Conservation (phyloP, 2,888 invertebrate genomes). For the Dryocosmus kuriphilus region DNA sequence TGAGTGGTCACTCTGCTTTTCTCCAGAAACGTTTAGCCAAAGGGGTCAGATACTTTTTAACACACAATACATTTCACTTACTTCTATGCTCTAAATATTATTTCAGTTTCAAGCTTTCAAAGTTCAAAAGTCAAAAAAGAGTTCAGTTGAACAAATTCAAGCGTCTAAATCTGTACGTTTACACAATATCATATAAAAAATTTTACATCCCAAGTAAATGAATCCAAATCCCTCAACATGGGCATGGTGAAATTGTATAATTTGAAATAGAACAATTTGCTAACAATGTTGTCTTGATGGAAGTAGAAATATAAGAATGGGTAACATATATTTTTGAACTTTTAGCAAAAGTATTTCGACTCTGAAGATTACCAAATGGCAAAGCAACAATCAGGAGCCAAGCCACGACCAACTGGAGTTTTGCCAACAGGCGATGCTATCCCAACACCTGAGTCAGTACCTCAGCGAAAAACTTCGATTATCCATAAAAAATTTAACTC, state of each 20-base stretch:
- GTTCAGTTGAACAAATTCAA: too few relatives aligned
- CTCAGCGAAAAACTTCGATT: slow-evolving; percentile 94
- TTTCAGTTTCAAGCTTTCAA: background rate
- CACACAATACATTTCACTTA: slow-evolving; percentile 16
- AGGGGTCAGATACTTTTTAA: slow-evolving; percentile 83
- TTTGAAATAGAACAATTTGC: too few relatives aligned
- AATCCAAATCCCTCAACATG: too few relatives aligned
- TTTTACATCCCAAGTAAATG: too few relatives aligned
- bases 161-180: too few relatives aligned
- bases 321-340: slow-evolving; percentile 54
- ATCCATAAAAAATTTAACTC: slow-evolving; percentile 83
- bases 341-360: slow-evolving; percentile 98
- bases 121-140: background rate
- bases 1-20: slow-evolving; percentile 92
- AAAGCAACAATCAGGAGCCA: slow-evolving; percentile 85
- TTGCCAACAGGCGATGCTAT: slow-evolving; percentile 93
- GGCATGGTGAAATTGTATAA: too few relatives aligned
- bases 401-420: slow-evolving; percentile 82
- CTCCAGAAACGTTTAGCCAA: slow-evolving; percentile 95
- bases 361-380: slow-evolving; percentile 99
- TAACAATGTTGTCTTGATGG: too few relatives aligned
- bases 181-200: too few relatives aligned
- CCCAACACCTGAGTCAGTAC: slow-evolving; percentile 98
- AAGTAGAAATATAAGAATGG: too few relatives aligned
- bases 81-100: background rate